Conservation (phyloP, 1,140 invertebrate species). For the Metaphire vulgaris region DNA sequence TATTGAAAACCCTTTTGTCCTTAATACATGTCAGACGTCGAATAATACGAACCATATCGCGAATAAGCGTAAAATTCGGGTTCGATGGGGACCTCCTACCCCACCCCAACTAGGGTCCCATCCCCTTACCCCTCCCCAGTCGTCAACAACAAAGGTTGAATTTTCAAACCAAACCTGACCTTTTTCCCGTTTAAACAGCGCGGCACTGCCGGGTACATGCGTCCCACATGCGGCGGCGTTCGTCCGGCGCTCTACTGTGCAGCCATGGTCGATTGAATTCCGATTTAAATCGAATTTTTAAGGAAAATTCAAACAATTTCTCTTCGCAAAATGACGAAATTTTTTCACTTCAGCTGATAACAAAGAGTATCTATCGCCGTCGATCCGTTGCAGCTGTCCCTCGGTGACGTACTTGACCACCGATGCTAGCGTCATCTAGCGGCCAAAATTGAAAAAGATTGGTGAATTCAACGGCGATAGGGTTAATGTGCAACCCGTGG, state of each 20-base stretch:
- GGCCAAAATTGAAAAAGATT: too few species aligned
- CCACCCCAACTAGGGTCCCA: too few species aligned
- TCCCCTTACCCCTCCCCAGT: too few species aligned
- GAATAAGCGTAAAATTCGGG: background rate
- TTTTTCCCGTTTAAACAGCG: background rate
- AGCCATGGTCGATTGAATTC: background rate
- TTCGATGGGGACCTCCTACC: background rate
- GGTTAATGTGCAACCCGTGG: too few species aligned
- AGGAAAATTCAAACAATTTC: background rate
- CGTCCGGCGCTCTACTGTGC: background rate
- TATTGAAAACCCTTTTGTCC: too few species aligned
- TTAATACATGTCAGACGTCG: too few species aligned
- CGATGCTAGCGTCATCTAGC: too few species aligned
- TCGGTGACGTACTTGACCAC: too few species aligned
- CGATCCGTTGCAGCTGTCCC: too few species aligned
- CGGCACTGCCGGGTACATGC: background rate
- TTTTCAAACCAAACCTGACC: background rate
- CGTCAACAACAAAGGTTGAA: background rate
- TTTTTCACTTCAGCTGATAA: constrained; percentile 2
- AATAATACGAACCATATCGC: too few species aligned
- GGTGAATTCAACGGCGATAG: too few species aligned
- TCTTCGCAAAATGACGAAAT: background rate
- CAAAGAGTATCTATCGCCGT: background rate
- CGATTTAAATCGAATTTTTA: background rate
- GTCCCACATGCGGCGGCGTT: background rate